Percentiles rank a stretch among this genome's conserved stretches.
Conservation (phyloP, 2,113 vertebrate species). For the Calyptommatus sinebrachiatus region DNA sequence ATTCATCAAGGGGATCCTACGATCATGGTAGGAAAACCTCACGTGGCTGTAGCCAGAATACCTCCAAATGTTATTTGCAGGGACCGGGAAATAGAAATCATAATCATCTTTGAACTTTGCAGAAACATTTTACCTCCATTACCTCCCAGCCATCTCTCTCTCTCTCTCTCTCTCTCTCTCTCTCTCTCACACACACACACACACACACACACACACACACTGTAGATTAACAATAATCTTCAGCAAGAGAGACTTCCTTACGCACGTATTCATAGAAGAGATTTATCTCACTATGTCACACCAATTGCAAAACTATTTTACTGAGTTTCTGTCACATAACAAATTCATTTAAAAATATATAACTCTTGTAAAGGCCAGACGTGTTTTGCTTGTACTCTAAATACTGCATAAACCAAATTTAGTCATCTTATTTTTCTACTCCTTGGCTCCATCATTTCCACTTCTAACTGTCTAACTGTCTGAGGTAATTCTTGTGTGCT, state of each 20-base stretch:
- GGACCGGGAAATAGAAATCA: no score
- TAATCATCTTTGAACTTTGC: neutral
- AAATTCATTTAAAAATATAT: slow-evolving; percentile 64
- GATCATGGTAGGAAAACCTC: no score
- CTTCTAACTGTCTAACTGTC: slow-evolving; percentile 53
- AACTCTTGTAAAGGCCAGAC: slow-evolving; percentile 55
- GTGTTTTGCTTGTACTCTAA: slow-evolving; percentile 55
- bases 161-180: neutral
- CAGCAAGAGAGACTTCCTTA: slow-evolving; percentile 4
- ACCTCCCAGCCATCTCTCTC: neutral
- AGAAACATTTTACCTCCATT: neutral
- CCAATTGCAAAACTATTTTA: slow-evolving; percentile 37
- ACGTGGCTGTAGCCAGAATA: no score
- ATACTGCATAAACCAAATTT: slow-evolving; percentile 61
- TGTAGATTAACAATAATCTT: slow-evolving; percentile 1
- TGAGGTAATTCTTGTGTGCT: slow-evolving; percentile 48
- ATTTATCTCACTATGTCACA: slow-evolving; percentile 37
- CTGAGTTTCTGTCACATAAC: slow-evolving; percentile 58
- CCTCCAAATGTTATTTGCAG: no score
- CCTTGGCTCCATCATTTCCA: slow-evolving; percentile 15
- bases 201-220: no score
- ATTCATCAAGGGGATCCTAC: no score
- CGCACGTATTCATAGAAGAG: slow-evolving; percentile 23
- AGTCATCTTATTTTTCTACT: slow-evolving; percentile 53
- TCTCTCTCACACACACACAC: neutral